These are phyloP conservation scores for Clitarchus hookeri DNA, from an alignment of 2,888 invertebrate species.

Conservation along the genomic window DNA sequence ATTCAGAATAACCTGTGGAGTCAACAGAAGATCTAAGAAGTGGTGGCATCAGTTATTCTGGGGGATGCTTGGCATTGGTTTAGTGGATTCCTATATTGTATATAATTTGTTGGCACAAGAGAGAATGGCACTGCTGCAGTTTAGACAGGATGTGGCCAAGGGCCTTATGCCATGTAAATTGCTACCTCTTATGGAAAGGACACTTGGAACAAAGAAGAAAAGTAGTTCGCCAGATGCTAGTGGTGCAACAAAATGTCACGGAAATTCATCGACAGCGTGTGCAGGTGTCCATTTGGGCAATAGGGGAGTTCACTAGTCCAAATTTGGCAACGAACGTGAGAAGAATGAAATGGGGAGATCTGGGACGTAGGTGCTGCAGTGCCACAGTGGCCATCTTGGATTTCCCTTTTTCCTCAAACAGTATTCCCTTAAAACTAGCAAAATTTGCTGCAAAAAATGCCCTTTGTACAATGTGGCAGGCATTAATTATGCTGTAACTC, in stretches of 20 bases:
- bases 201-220: not conserved
- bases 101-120: not conserved
- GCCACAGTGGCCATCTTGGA: no score
- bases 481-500: no score
- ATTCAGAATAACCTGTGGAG: no score
- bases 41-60: no score
- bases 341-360: not conserved
- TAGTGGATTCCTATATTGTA: no score
- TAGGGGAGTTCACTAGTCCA: not conserved
- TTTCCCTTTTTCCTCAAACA: no score
- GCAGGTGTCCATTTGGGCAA: not conserved
- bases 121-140: not conserved
- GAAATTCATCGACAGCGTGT: not conserved
- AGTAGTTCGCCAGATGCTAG: not conserved
- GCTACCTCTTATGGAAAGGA: not conserved
- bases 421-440: no score
- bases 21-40: no score
- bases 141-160: not conserved
- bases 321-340: not conserved
- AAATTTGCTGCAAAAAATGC: not conserved
- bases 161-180: not conserved
- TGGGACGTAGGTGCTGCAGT: not conserved
- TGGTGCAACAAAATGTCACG: not conserved
- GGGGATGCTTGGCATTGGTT: no score
- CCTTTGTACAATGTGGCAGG: no score